Conservation (phyloP, 2,797 vertebrate species). For the Neopelma chrysocephalum region DNA sequence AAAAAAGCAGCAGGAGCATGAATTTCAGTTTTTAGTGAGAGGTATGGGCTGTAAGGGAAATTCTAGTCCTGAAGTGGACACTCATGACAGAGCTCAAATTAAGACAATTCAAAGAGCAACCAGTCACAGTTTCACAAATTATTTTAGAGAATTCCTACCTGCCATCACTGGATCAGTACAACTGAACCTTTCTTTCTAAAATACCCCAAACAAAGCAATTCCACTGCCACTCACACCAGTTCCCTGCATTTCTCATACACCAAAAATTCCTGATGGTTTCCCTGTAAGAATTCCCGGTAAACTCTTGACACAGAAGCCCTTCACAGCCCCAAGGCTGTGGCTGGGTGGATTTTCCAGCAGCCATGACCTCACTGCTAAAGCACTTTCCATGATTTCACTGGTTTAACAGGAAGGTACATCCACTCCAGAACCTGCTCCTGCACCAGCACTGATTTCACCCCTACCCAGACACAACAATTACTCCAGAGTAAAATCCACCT, state of each 20-base stretch:
- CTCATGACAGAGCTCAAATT: background rate
- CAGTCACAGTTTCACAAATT: background rate
- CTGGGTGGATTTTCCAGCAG: constrained; percentile 1
- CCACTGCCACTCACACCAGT: background rate
- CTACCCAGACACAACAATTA: background rate
- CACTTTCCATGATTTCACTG: background rate
- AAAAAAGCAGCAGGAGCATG: constrained; percentile 4
- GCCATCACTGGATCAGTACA: background rate
- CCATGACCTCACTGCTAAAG: constrained; percentile 21
- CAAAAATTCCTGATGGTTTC: background rate
- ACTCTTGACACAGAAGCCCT: background rate
- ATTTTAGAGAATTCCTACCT: background rate
- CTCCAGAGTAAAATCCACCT: background rate
- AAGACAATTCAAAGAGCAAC: background rate
- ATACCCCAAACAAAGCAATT: background rate
- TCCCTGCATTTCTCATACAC: background rate
- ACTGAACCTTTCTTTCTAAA: background rate
- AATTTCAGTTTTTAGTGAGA: background rate
- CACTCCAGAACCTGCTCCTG: background rate
- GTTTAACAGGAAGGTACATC: constrained; percentile 9
- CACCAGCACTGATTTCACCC: background rate
- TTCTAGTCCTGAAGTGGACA: background rate
- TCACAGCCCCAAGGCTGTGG: background rate
- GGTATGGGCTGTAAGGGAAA: background rate
- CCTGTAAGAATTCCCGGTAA: background rate